A percentile compares a stretch with the other conserved stretches of the same genome.
Evolutionary conservation across 2,113 vertebrate genomes (phyloP).

Genomic region (Alosa alosa): DNA sequence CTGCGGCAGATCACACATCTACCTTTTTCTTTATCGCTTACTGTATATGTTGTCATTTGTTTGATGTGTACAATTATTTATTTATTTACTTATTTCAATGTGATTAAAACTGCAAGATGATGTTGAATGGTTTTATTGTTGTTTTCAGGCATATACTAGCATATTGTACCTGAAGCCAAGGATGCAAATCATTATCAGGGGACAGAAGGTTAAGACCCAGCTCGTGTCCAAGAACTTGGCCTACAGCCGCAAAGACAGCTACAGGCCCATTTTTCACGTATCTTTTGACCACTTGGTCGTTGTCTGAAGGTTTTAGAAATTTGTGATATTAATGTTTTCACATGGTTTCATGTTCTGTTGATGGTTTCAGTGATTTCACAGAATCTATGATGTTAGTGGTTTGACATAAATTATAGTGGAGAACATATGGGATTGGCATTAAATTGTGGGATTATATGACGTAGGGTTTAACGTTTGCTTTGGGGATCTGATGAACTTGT

Average conservation of each 20-base stretch:
- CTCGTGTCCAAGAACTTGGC: conserved; percentile 92
- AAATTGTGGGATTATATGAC: background rate
- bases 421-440: background rate
- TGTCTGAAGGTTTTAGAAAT: background rate
- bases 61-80: background rate
- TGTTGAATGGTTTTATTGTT: conserved; percentile 1
- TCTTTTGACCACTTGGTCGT: conserved; percentile 49
- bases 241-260: conserved; percentile 77
- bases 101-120: too few species aligned
- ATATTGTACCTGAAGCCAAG: conserved; percentile 95
- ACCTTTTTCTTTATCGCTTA: too few species aligned
- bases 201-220: conserved; percentile 90
- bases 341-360: too few species aligned
- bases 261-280: conserved; percentile 87
- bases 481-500: too few species aligned
- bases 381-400: too few species aligned
- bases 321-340: background rate
- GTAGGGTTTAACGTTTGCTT: too few species aligned
- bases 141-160: conserved; percentile 85
- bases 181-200: conserved; percentile 90
- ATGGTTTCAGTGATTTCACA: too few species aligned
- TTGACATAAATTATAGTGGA: too few species aligned
- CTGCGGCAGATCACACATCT: background rate
- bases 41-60: background rate
- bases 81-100: background rate